Percentiles rank a stretch among this genome's conserved stretches.
Evolutionary conservation across 2,888 invertebrate genomes (phyloP).

Genomic region (Tortrix viridana): DNA sequence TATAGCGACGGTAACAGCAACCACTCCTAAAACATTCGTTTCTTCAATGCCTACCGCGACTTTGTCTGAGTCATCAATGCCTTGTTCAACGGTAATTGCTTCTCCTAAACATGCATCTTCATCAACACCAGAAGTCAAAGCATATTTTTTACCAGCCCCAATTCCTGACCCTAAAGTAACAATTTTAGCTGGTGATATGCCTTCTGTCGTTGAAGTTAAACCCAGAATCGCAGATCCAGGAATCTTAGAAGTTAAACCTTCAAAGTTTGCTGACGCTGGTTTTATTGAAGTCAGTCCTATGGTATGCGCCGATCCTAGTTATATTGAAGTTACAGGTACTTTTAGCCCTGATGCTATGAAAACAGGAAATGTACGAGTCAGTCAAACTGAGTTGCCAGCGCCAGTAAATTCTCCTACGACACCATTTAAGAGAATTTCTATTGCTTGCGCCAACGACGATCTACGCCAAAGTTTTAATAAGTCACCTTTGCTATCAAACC

Average conservation of each 20-base stretch:
- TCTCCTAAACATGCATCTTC: neutral
- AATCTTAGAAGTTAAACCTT: neutral
- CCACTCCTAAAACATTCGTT: too few species aligned
- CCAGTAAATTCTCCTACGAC: neutral
- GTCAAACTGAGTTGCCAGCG: neutral
- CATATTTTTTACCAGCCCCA: constrained; percentile 9
- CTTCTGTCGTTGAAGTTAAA: neutral
- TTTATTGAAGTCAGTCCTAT: neutral
- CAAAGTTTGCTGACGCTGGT: neutral
- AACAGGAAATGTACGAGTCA: neutral
- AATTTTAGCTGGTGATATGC: constrained; percentile 3
- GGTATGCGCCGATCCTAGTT: neutral
- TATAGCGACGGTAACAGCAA: too few species aligned
- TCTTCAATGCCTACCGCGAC: neutral
- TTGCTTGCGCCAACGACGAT: constrained; percentile 4
- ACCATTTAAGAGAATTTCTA: neutral
- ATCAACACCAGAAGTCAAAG: neutral
- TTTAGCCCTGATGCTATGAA: neutral
- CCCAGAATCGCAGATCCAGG: neutral
- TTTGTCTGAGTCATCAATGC: too few species aligned
- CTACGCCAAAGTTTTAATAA: neutral
- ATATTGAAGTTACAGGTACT: constrained; percentile 2
- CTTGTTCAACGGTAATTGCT: neutral
- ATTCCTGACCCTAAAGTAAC: constrained; percentile 11
- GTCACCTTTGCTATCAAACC: neutral